Evolutionary conservation across 2,797 vertebrate genomes (phyloP), one percentile per base, ranked within the genome.

Genomic region (Garrulus glandarius): DNA sequence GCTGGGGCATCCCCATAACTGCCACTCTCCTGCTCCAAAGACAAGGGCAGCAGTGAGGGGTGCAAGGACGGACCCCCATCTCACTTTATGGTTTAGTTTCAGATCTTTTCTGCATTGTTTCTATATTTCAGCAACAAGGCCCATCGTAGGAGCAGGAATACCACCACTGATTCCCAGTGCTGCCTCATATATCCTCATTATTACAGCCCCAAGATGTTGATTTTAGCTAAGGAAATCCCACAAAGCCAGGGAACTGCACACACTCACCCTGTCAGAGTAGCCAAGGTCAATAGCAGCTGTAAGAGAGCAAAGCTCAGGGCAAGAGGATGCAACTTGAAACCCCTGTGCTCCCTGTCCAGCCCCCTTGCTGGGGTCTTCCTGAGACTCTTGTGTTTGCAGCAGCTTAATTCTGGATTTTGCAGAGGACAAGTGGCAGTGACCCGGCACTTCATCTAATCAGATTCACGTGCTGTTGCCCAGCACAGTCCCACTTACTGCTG

Each of bases 261-360:
- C 29, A 1, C 44, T 19, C 15, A 2, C 15, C 22, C 55, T 59
- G 17, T 39, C 69, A 50, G 37, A 21, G 46, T 5, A 6, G 39
- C 44, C 0, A 1, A 27, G 75, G 4, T 20, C 18, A 1, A 2
- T 0, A 41, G 29, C 76, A 32, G n/a, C 18, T n/a, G 30, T 6
- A n/a, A 5, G 12, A 71, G n/a, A 34, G 43, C 46, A 10, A 11
- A 13, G 60, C 23, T 12, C 16, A 5, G 46, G 60, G 71, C 46
- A n/a, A 37, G 52, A 21, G 4, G 5, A 3, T 7, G 15, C 10
- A 18, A 3, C 0, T 0, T 41, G 29, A 4, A 11, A 20, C 6
- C 37, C n/a, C 55, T 1, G 1, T 5, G 5, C 1, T 17, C 79
- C 24, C 57, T 15, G 36, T 5, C 46, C 84, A 76, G 10, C 17